A percentile compares a stretch with the other conserved stretches of the same genome.
phyloP scores from a whole-genome alignment of 1,140 invertebrate species.

The Ctenoplectra terminalis region DNA sequence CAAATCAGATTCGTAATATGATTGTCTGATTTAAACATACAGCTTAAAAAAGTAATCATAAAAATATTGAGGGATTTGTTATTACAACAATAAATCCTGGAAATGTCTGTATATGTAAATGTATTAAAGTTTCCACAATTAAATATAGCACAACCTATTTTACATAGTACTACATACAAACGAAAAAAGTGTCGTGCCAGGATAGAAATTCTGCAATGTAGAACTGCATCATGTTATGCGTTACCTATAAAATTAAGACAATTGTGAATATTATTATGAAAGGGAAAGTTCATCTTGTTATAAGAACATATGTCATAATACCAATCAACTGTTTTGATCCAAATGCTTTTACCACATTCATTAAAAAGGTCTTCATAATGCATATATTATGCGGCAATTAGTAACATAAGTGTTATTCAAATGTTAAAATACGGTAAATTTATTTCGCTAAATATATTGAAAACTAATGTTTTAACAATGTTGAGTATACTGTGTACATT shows the following conservation, averaged over 20 bases:
- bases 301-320: slow-evolving; percentile 41
- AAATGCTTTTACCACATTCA: slow-evolving; percentile 33
- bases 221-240: slow-evolving; percentile 38
- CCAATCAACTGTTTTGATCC: slow-evolving; percentile 12
- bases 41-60: not conserved
- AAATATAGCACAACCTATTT: slow-evolving; percentile 51
- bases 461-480: slow-evolving; percentile 36
- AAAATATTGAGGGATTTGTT: slow-evolving; percentile 22
- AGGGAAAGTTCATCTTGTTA: slow-evolving; percentile 44
- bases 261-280: slow-evolving; percentile 39
- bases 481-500: not conserved
- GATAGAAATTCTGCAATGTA: slow-evolving; percentile 25
- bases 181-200: slow-evolving; percentile 23
- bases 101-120: slow-evolving; percentile 13
- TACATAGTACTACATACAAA: slow-evolving; percentile 32
- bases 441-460: slow-evolving; percentile 10
- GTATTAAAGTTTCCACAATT: slow-evolving; percentile 20
- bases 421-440: not conserved
- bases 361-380: slow-evolving; percentile 28
- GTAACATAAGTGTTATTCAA: slow-evolving; percentile 25
- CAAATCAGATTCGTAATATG: slow-evolving; percentile 24
- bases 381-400: slow-evolving; percentile 14
- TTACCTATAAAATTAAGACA: slow-evolving; percentile 34
- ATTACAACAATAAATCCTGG: slow-evolving; percentile 3
- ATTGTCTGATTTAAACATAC: slow-evolving; percentile 2